Base-by-base conservation (phyloP, 2,888 invertebrate species). In the Tetranychus piercei region DNA sequence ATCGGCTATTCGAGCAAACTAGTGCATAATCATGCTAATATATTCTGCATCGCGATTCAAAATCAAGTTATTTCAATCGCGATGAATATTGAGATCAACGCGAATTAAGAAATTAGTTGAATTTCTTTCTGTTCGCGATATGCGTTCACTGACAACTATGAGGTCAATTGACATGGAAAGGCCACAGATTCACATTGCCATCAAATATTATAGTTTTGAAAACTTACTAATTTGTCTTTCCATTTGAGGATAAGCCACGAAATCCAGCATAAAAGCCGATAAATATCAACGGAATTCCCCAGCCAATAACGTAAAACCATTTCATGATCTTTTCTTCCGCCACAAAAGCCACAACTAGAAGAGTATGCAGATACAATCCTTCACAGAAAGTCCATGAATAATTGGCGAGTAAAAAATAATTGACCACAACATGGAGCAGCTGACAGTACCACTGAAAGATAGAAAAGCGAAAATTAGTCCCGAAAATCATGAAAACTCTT, bases 381-480 rank as follows among this genome's bases (percentile, higher is more conserved):
- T 94, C 94, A 84, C 92, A 92, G 80, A 95, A 86, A 94, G 94
- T 95, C 95, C 95, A 95, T 79, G 92, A 89, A 84, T 94, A 95
- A 84, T 91, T 94, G 80, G 91, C 91, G 76, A 94, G 86, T 79
- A 94, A 86, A 81, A 91, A 92, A 83, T 92, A 93, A 83, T 92
- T 91, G 73, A 92, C 87, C 72, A 89, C 82, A 45, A 91, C 88
- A 84, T 93, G 90, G 72, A 94, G 85, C 74, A 87, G 84, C 79
- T 90, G 89, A 82, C 95, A 95, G 85, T 89, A 88, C 18, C 86
- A 82, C 87, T 93, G 79, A 4, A 78, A 43, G 43, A 72, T 20
- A 34, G 34, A 20, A 18, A 71, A 34, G 43, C 11, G 43, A 34
- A 18, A 44, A 45, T 23, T 11, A 1, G n/a, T 6, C 15, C 6